These are phyloP conservation scores for Psittacara wagleri DNA, from an alignment of 2,113 vertebrate genomes.

Conservation along the genomic window DNA sequence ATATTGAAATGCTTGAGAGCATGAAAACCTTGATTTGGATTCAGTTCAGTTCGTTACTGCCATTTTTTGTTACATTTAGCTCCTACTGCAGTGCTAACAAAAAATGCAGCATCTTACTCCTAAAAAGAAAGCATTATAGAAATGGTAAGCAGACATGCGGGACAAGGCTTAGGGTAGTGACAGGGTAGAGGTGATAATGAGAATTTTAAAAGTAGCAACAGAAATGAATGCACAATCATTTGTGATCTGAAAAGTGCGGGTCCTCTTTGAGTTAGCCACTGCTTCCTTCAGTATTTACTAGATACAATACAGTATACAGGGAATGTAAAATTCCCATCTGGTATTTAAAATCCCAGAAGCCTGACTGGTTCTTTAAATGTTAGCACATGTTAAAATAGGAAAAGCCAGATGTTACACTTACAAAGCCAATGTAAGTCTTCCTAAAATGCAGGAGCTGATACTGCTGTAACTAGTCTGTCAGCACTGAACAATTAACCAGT, in stretches of 20 bases:
- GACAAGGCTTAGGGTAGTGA: not conserved
- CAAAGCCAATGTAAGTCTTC: not conserved
- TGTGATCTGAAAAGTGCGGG: not conserved
- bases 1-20: not conserved
- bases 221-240: not conserved
- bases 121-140: not conserved
- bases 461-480: not conserved
- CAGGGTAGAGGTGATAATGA: not conserved
- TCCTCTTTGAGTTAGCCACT: not conserved
- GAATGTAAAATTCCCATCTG: not conserved
- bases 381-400: not conserved
- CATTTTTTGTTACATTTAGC: not conserved
- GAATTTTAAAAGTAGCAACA: not conserved
- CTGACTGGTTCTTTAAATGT: not conserved
- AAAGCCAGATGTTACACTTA: constrained; percentile 24
- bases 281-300: not conserved
- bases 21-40: not conserved
- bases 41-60: not conserved
- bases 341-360: constrained; percentile 21
- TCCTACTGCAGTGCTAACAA: not conserved
- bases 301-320: not conserved
- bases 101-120: not conserved
- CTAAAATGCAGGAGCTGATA: constrained; percentile 5
- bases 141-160: not conserved
- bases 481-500: constrained; percentile 5